Evolutionary conservation across 2,797 vertebrate genomes (phyloP).

Genomic region (Ciconia nigra): DNA sequence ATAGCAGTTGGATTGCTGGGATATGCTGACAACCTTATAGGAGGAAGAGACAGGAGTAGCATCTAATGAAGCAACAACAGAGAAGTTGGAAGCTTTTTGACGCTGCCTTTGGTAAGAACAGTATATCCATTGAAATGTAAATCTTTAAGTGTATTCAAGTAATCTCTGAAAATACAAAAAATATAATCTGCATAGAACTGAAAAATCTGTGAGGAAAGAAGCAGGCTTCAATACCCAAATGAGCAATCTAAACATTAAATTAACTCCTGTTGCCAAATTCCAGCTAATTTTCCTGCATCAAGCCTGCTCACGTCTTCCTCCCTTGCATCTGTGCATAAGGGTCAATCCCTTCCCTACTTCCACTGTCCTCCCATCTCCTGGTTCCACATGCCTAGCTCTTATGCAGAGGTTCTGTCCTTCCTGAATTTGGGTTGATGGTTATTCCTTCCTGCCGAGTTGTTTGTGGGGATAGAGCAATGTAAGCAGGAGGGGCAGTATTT

Average conservation of each 20-base stretch:
- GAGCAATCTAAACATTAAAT: neutral
- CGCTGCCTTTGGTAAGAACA: neutral
- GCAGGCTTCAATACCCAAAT: neutral
- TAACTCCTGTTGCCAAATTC: neutral
- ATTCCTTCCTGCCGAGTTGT: neutral
- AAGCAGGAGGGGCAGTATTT: neutral
- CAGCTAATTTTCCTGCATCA: neutral
- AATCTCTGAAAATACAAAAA: neutral
- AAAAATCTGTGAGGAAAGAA: neutral
- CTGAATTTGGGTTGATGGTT: neutral
- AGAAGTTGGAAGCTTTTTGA: neutral
- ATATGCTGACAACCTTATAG: neutral
- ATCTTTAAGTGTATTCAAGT: neutral
- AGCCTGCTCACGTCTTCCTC: neutral
- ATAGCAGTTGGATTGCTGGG: neutral
- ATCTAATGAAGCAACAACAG: neutral
- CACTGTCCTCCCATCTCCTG: neutral
- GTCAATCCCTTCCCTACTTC: neutral
- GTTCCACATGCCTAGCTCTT: neutral
- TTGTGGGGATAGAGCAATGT: neutral
- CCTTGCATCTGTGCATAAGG: neutral
- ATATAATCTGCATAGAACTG: neutral
- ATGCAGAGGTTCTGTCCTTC: neutral
- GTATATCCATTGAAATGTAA: neutral
- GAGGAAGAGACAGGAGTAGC: neutral